Base-by-base conservation (phyloP, 2,888 invertebrate species). In the Margaritifera margaritifera region DNA sequence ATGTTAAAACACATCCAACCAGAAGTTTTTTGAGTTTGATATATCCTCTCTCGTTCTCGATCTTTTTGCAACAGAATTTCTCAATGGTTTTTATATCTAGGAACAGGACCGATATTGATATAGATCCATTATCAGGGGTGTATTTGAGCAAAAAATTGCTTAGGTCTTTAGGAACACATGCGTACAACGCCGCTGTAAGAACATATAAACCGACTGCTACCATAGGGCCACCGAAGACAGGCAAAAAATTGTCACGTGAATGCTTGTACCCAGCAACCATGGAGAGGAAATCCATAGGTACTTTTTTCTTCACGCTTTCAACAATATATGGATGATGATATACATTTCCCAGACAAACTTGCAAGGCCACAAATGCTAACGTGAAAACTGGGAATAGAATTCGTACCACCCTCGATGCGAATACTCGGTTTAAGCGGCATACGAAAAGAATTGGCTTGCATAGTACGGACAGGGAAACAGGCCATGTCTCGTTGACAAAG, bases 281-380 rank as follows among this genome's bases (percentile, higher is more conserved):
- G n/a, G 67, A 68, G 15, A 61, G 42, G 19, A 68, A 68, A 15
- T 42, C 58, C 20, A 68, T 42, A 18, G 67, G 63, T 2, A 62
- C 52, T 1, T 62, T 58, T 19, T 54, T 20, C 19, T 25, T 22
- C 1, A 59, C 62, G 22, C 56, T 56, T 11, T 56, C 62, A 5
- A 51, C 31, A 15, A 61, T 53, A 22, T 56, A 67, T 8, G 57
- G 31, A 15, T 62, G 25, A 8, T 67, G 61, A 22, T 31, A 67
- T 19, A 22, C 50, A 3, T 27, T 50, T 42, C 62, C 62, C 19
- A 67, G n/a, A 20, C 57, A 42, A n/a, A 62, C 19, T 22, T 67
- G 56, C 1, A 67, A 8, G 2, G 22, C 25, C 11, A 67, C 24
- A 8, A 67, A 22, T 4, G n/a, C 52, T 18, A 67, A 2, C 51